Evolutionary conservation across 1,140 invertebrate genomes (phyloP).

Genomic region (Eriocheir sinensis): DNA sequence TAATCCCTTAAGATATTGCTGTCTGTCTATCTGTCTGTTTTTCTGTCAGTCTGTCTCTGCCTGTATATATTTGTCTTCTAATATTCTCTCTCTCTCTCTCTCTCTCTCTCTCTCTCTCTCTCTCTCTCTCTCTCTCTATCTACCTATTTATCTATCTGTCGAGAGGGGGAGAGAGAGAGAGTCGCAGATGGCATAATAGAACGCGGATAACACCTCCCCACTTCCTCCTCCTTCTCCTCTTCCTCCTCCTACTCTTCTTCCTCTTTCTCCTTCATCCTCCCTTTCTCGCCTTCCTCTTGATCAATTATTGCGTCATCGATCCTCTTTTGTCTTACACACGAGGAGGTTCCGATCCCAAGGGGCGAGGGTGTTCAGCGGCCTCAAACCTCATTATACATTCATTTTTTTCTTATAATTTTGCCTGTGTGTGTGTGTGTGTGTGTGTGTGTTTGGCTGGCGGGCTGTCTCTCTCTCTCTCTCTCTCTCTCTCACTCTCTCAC

Average conservation of each 20-base stretch:
- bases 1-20: background rate
- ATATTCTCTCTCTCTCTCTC: no score
- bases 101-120: no score
- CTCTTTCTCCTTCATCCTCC: background rate
- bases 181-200: no score
- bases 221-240: no score
- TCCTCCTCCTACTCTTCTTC: background rate
- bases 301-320: slow-evolving; percentile 24
- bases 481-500: slow-evolving; percentile 20
- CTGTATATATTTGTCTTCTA: background rate
- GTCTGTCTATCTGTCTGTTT: background rate
- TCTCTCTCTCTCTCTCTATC: background rate
- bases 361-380: background rate
- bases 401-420: background rate
- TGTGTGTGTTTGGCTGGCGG: no score
- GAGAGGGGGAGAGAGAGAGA: no score
- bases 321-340: slow-evolving; percentile 2
- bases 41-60: background rate
- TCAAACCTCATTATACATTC: background rate
- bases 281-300: slow-evolving; percentile 18
- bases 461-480: background rate
- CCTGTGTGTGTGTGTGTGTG: no score
- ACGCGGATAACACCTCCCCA: no score
- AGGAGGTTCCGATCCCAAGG: background rate
- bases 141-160: no score